phyloP scores from a whole-genome alignment of 2,888 invertebrate species.

The Nomada hirtipes region DNA sequence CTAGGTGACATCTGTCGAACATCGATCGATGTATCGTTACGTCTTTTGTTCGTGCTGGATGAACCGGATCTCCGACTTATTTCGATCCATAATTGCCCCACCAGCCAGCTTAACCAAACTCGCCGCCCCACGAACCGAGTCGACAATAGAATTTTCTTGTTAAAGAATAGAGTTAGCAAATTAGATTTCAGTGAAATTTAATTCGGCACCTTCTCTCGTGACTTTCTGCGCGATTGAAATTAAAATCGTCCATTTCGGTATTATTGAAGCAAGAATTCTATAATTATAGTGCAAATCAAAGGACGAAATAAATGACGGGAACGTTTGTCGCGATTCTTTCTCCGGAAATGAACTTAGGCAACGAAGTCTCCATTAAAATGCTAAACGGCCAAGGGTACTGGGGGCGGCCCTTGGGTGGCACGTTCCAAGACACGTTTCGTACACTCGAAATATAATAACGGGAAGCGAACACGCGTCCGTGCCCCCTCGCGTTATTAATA shows the following conservation, averaged over 20 bases:
- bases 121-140: constrained; percentile 45
- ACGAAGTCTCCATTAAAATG: constrained; percentile 71
- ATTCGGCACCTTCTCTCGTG: too few species aligned
- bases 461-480: constrained; percentile 13
- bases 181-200: too few species aligned
- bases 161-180: too few species aligned
- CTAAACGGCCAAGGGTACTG: constrained; percentile 66
- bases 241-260: neutral
- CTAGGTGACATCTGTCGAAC: constrained; percentile 49
- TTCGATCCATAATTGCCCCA: constrained; percentile 73
- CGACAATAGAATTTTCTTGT: too few species aligned
- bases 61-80: constrained; percentile 75
- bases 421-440: constrained; percentile 36
- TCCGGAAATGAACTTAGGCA: constrained; percentile 24
- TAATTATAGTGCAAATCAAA: neutral
- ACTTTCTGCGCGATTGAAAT: neutral
- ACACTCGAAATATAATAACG: constrained; percentile 63
- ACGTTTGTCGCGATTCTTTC: constrained; percentile 12
- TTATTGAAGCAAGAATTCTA: neutral
- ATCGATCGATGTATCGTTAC: constrained; percentile 66
- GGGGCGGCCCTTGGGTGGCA: constrained; percentile 4
- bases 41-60: constrained; percentile 63
- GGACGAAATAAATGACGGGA: neutral
- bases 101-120: constrained; percentile 72
- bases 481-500: constrained; percentile 61